Evolutionary conservation across 2,888 invertebrate species (phyloP).

Genomic region (Falcaria lacertinaria): DNA sequence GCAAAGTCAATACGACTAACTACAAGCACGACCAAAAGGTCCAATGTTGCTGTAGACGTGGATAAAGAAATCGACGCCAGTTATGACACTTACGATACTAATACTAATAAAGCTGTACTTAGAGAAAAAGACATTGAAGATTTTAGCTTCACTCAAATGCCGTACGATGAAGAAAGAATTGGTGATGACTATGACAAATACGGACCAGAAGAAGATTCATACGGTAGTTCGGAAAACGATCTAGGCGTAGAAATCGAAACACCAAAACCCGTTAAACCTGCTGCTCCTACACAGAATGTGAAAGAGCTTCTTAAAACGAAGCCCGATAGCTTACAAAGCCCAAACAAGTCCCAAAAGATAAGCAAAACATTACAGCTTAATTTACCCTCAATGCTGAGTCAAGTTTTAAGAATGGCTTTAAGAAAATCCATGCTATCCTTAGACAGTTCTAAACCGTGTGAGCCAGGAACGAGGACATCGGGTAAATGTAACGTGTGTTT

Average conservation of each 20-base stretch:
- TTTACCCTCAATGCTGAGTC: conserved; percentile 34
- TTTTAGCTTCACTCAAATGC: conserved; percentile 13
- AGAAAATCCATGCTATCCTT: conserved; percentile 47
- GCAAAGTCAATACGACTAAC: conserved; percentile 4
- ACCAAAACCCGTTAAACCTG: neutral
- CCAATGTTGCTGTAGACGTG: conserved; percentile 1
- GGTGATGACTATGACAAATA: conserved; percentile 7
- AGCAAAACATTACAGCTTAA: conserved; percentile 15
- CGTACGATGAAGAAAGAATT: conserved; percentile 13
- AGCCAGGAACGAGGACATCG: conserved; percentile 29
- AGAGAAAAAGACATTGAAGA: neutral
- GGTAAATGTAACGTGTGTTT: conserved; percentile 49
- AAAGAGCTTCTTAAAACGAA: neutral
- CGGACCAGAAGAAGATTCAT: conserved; percentile 8
- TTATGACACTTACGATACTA: conserved; percentile 12
- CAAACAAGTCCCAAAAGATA: neutral
- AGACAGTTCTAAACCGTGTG: conserved; percentile 24
- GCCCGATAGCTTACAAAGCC: neutral
- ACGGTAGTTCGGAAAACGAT: conserved; percentile 7
- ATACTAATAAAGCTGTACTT: conserved; percentile 6
- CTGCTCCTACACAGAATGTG: neutral
- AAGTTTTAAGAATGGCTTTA: conserved; percentile 34
- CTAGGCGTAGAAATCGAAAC: conserved; percentile 11
- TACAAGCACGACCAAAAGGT: neutral
- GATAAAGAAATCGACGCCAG: conserved; percentile 3